These are phyloP conservation scores for Gallinago media DNA, from an alignment of 2,113 vertebrate genomes.

Conservation along the genomic window DNA sequence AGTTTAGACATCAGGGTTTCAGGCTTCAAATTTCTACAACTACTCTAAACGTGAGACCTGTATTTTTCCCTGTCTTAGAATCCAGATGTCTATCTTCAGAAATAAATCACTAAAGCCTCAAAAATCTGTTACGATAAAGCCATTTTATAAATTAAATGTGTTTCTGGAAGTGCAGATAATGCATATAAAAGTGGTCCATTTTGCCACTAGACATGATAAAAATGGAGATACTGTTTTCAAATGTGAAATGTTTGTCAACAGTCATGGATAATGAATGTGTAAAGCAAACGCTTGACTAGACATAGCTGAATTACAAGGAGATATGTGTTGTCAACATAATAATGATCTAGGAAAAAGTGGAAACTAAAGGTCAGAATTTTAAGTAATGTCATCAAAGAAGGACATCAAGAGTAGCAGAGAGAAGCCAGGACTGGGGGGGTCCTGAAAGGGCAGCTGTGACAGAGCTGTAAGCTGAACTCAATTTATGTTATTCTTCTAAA, in stretches of 20 bases:
- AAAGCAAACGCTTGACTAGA: not conserved
- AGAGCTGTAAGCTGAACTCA: no score
- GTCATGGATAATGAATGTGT: not conserved
- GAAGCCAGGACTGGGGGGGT: no score
- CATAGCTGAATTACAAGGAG: not conserved
- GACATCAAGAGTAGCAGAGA: no score
- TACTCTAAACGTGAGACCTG: not conserved
- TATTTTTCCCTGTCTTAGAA: not conserved
- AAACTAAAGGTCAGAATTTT: no score
- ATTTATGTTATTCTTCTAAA: no score
- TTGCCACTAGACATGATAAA: not conserved
- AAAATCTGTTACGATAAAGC: not conserved
- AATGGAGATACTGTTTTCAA: not conserved
- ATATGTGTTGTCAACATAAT: not conserved
- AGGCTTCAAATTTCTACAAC: not conserved
- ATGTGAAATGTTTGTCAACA: not conserved
- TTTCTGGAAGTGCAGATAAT: not conserved
- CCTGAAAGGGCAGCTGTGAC: no score
- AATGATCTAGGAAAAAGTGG: no score
- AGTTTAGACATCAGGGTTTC: not conserved
- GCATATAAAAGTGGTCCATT: not conserved
- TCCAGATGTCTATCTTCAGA: not conserved
- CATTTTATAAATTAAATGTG: not conserved
- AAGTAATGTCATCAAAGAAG: no score
- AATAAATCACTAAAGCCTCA: not conserved